phyloP scores from a whole-genome alignment of 2,888 invertebrate genomes.

The Strigamia crassipes region DNA sequence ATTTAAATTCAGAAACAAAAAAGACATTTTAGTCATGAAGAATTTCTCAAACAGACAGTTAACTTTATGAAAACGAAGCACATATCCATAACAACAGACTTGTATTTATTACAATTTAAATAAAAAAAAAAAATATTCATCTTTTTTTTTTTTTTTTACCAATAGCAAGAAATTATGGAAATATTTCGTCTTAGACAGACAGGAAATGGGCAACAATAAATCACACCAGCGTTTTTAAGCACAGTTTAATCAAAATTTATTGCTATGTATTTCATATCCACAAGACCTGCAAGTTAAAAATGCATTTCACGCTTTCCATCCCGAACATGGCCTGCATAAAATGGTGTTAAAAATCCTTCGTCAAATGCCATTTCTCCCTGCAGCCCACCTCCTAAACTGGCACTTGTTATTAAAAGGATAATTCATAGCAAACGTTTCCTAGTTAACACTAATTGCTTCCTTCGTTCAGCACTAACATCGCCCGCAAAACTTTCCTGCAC shows the following conservation, averaged over 20 bases:
- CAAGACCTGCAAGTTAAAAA: background rate
- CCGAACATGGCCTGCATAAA: constrained; percentile 4
- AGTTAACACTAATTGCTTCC: constrained; percentile 8
- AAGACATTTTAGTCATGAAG: background rate
- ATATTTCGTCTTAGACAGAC: background rate
- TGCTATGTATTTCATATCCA: constrained; percentile 10
- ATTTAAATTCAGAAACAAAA: background rate
- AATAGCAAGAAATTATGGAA: background rate
- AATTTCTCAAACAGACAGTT: constrained; percentile 7
- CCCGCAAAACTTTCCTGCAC: constrained; percentile 2
- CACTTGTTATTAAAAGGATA: constrained; percentile 14
- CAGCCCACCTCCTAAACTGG: background rate
- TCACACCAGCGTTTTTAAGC: background rate
- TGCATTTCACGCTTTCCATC: constrained; percentile 7
- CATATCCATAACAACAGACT: background rate
- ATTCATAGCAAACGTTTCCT: constrained; percentile 15
- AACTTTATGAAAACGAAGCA: background rate
- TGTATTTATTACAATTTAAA: background rate
- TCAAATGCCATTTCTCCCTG: background rate
- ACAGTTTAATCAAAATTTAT: constrained; percentile 11
- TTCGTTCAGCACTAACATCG: background rate
- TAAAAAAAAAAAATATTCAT: background rate
- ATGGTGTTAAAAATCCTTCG: background rate
- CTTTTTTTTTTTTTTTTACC: background rate
- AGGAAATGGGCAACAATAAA: constrained; percentile 16